Conservation (phyloP, 2,888 invertebrate genomes). For the Conchocele bisecta region DNA sequence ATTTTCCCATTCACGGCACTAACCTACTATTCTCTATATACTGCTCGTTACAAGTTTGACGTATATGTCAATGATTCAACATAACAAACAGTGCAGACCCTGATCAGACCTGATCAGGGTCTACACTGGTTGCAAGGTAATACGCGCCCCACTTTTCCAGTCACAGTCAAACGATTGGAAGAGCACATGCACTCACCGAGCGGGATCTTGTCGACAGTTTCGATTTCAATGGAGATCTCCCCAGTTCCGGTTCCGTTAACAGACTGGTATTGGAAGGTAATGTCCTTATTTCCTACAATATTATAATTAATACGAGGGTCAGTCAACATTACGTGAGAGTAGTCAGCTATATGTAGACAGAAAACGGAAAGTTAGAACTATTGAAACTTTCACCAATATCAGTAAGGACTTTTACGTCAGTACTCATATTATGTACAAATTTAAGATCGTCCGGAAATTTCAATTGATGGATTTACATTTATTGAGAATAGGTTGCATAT, state of each 20-base stretch:
- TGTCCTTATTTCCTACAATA: constrained; percentile 46
- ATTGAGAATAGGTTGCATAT: no score
- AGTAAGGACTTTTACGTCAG: not conserved
- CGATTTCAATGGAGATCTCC: constrained; percentile 64
- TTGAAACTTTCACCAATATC: not conserved
- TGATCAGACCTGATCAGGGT: no score
- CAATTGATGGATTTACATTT: no score
- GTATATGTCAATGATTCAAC: no score
- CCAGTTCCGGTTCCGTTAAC: constrained; percentile 78
- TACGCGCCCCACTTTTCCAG: no score
- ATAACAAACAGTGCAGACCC: no score
- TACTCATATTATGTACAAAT: no score
- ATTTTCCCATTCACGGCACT: no score
- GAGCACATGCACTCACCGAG: constrained; percentile 59
- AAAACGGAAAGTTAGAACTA: not conserved
- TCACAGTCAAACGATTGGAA: not conserved
- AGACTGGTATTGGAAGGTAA: constrained; percentile 60
- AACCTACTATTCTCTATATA: no score
- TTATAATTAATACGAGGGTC: not conserved
- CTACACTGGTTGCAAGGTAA: no score
- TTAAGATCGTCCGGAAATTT: no score
- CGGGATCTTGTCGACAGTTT: constrained; percentile 72
- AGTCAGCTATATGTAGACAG: not conserved
- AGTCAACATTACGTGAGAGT: not conserved
- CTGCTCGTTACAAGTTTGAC: no score